These are phyloP conservation scores for Lepidurus arcticus DNA, from an alignment of 1,140 invertebrate genomes.

Conservation along the genomic window DNA sequence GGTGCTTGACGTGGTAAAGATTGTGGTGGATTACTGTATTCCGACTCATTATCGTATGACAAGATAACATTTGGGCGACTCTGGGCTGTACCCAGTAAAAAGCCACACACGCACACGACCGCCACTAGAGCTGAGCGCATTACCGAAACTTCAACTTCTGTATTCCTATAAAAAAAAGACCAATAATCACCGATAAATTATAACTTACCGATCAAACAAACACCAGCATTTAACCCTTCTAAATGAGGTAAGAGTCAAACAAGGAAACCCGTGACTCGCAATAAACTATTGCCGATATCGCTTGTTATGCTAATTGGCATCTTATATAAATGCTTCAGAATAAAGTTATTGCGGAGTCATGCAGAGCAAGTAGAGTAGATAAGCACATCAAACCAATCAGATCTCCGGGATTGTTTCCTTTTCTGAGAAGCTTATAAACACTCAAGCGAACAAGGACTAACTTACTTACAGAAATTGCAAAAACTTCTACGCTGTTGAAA, in stretches of 20 bases:
- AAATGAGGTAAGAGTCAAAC: not conserved
- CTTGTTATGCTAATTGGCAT: not conserved
- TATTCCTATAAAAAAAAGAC: not conserved
- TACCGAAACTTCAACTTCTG: not conserved
- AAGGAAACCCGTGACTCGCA: not conserved
- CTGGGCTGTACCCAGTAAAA: constrained; percentile 14
- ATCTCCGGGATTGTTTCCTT: not conserved
- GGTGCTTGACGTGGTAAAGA: not conserved
- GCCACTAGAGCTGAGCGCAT: constrained; percentile 12
- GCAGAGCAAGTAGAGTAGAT: not conserved
- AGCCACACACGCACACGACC: not conserved
- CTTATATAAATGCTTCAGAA: not conserved
- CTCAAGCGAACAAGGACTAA: too few species aligned
- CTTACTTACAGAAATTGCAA: too few species aligned
- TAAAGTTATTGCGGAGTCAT: not conserved
- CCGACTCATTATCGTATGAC: not conserved
- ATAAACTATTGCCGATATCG: not conserved
- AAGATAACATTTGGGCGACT: not conserved
- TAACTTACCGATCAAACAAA: not conserved
- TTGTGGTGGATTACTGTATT: not conserved
- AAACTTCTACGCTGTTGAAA: too few species aligned
- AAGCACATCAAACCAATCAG: not conserved
- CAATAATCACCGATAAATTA: not conserved
- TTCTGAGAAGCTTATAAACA: too few species aligned
- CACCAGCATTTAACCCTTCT: not conserved